Conservation (phyloP, 2,113 vertebrate genomes). For the Petrocephalus microphthalmus region DNA sequence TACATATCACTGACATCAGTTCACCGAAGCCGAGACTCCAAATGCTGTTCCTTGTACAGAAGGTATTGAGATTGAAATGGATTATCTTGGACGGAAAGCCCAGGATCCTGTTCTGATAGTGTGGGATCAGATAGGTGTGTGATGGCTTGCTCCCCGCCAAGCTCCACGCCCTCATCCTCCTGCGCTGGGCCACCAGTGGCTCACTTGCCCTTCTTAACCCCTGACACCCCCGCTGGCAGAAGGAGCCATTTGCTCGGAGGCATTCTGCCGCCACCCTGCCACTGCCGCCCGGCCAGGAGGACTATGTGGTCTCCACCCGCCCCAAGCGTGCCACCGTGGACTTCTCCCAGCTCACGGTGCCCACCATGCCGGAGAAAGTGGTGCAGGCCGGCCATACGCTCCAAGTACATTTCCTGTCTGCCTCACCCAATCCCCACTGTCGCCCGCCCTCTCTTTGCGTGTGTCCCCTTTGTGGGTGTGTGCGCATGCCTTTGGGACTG, state of each 20-base stretch:
- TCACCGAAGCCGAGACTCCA: neutral
- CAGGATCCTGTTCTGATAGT: neutral
- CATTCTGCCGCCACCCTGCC: constrained; percentile 71
- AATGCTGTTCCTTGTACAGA: neutral
- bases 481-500: constrained; percentile 31
- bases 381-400: constrained; percentile 53
- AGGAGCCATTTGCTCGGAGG: constrained; percentile 71
- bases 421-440: neutral
- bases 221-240: constrained; percentile 63
- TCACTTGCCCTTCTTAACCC: constrained; percentile 54
- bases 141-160: neutral
- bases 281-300: constrained; percentile 60
- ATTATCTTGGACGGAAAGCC: neutral
- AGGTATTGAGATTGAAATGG: neutral
- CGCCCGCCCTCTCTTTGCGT: constrained; percentile 28
- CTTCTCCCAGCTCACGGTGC: constrained; percentile 76
- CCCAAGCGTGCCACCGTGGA: constrained; percentile 81
- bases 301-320: constrained; percentile 55
- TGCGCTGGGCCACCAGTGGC: constrained; percentile 28
- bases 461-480: constrained; percentile 53
- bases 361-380: constrained; percentile 61
- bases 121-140: neutral
- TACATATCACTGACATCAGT: neutral
- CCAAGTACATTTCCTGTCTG: constrained; percentile 55
- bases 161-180: constrained; percentile 18